Evolutionary conservation across 2,113 vertebrate genomes (phyloP).

Genomic region (Cricetomys ansorgei): DNA sequence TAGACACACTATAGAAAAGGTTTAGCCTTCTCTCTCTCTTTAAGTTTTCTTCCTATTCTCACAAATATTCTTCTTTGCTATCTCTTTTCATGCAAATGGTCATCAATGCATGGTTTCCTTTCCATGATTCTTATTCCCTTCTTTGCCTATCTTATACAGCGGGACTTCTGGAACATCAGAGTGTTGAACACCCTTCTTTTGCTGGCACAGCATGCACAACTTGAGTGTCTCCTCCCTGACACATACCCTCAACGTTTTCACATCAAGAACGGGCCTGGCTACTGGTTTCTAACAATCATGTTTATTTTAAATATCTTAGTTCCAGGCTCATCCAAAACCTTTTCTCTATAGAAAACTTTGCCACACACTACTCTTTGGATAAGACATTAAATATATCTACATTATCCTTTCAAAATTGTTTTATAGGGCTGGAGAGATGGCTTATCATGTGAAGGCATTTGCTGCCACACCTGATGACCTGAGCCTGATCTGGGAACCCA

Average conservation of each 20-base stretch:
- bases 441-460: not conserved
- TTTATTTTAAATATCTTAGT: slow-evolving; percentile 51
- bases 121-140: not conserved
- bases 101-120: not conserved
- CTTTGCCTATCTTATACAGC: not conserved
- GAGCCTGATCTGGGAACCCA: not conserved
- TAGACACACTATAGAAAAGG: not conserved
- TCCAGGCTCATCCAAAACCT: not conserved
- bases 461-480: not conserved
- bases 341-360: slow-evolving; percentile 28
- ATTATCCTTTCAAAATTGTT: not conserved
- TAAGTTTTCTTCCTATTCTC: slow-evolving; percentile 5
- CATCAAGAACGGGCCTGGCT: not conserved
- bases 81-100: slow-evolving; percentile 12
- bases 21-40: not conserved
- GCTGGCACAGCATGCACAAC: not conserved
- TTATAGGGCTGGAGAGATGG: not conserved
- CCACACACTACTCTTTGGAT: not conserved
- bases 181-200: not conserved
- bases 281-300: not conserved
- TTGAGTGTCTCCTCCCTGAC: not conserved
- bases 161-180: not conserved
- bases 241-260: not conserved
- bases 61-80: slow-evolving; percentile 12
- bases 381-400: not conserved